These are phyloP conservation scores for Copidosoma aretas DNA, from an alignment of 2,888 invertebrate species.

Conservation along the genomic window DNA sequence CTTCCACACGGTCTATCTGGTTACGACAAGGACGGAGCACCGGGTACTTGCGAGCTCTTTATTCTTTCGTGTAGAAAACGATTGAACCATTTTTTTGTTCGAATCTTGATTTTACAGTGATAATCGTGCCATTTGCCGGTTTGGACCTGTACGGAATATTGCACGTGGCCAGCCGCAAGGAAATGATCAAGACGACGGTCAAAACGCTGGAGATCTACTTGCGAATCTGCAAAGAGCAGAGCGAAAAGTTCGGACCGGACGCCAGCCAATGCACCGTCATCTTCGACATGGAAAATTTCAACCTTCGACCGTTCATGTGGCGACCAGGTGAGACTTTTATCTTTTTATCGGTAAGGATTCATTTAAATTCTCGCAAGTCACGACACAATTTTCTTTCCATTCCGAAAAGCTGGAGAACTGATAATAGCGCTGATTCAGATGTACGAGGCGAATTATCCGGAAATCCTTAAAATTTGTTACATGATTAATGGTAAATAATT, in stretches of 20 bases:
- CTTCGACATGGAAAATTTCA: constrained; percentile 82
- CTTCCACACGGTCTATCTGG: constrained; percentile 82
- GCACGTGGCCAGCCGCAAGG: constrained; percentile 75
- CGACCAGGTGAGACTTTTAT: constrained; percentile 70
- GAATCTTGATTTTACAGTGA: constrained; percentile 64
- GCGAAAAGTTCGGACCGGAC: constrained; percentile 68
- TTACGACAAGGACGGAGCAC: constrained; percentile 83
- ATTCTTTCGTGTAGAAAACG: background rate
- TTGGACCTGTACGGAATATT: constrained; percentile 83
- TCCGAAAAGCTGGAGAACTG: constrained; percentile 74
- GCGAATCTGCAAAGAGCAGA: constrained; percentile 69
- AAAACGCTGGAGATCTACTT: constrained; percentile 73
- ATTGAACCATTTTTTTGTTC: background rate
- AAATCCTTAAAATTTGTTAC: constrained; percentile 84
- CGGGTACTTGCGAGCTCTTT: constrained; percentile 64
- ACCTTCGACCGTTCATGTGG: constrained; percentile 82
- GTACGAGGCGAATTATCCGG: constrained; percentile 92
- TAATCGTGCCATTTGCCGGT: constrained; percentile 81
- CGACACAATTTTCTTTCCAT: constrained; percentile 30
- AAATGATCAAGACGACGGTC: constrained; percentile 76
- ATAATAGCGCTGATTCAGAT: constrained; percentile 82
- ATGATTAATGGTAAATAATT: constrained; percentile 81
- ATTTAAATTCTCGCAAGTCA: background rate
- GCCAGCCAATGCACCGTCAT: constrained; percentile 74
- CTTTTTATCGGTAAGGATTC: background rate